These are phyloP conservation scores for Neodon shergylaensis DNA, from an alignment of 2,113 vertebrate genomes.

Conservation along the genomic window DNA sequence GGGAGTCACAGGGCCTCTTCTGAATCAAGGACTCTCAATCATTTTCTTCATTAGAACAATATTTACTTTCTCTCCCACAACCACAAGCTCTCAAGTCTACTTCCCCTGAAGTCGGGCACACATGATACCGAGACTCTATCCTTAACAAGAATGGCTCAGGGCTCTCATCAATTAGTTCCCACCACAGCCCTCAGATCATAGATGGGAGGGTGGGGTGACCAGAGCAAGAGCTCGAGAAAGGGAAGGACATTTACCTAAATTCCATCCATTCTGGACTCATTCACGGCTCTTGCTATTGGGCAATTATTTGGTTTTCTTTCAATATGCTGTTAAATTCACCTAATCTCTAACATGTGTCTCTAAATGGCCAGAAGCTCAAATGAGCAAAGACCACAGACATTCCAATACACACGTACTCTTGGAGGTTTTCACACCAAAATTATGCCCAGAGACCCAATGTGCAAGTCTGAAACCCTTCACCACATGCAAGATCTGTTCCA, in stretches of 20 bases:
- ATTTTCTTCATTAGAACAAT: neutral
- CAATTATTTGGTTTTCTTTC: neutral
- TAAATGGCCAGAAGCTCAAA: neutral
- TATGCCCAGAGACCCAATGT: neutral
- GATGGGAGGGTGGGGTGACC: neutral
- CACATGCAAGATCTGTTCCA: neutral
- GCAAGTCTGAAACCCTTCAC: neutral
- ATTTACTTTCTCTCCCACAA: neutral
- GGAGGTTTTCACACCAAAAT: neutral
- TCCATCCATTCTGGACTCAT: no score
- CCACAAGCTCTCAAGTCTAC: neutral
- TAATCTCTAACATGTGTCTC: neutral
- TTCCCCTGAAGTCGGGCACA: neutral
- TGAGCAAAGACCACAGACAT: neutral
- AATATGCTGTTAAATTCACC: neutral
- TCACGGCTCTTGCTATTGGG: neutral
- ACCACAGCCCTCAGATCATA: neutral
- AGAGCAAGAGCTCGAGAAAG: neutral
- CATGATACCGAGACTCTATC: neutral
- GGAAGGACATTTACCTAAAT: fast-evolving
- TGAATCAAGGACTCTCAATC: neutral
- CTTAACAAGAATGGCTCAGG: fast-evolving
- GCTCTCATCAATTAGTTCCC: neutral
- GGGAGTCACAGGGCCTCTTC: neutral
- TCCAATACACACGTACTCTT: no score